phyloP scores from a whole-genome alignment of 2,888 invertebrate species.

The Dicycla oo region DNA sequence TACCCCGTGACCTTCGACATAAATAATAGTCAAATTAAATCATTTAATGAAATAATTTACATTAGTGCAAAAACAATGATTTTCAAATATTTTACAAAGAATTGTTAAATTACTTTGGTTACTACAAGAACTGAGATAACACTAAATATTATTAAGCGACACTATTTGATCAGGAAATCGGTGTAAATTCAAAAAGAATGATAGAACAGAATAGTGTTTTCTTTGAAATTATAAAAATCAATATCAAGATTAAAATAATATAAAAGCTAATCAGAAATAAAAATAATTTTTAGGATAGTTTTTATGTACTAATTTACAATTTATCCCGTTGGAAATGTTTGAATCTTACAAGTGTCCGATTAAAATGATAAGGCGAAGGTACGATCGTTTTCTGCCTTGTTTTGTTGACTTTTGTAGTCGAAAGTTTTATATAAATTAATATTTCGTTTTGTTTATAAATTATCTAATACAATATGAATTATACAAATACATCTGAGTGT shows the following conservation, averaged over 20 bases:
- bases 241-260: neutral
- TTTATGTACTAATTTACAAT: neutral
- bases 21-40: conserved; percentile 43
- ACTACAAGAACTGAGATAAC: neutral
- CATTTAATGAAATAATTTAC: neutral
- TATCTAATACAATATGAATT: neutral
- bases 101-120: conserved; percentile 7
- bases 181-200: conserved; percentile 55
- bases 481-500: neutral
- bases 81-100: conserved; percentile 9
- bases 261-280: neutral
- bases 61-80: neutral
- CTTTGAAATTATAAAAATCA: conserved; percentile 14
- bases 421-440: too few relatives aligned
- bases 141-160: neutral
- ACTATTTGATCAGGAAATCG: conserved; percentile 49
- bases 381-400: conserved; percentile 2
- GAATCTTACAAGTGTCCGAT: neutral
- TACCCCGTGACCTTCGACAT: conserved; percentile 65
- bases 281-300: neutral
- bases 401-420: neutral
- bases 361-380: neutral
- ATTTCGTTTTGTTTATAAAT: neutral
- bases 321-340: neutral
- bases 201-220: conserved; percentile 33